Evolutionary conservation across 2,888 invertebrate species (phyloP).

Genomic region (Ormyrus thymus): DNA sequence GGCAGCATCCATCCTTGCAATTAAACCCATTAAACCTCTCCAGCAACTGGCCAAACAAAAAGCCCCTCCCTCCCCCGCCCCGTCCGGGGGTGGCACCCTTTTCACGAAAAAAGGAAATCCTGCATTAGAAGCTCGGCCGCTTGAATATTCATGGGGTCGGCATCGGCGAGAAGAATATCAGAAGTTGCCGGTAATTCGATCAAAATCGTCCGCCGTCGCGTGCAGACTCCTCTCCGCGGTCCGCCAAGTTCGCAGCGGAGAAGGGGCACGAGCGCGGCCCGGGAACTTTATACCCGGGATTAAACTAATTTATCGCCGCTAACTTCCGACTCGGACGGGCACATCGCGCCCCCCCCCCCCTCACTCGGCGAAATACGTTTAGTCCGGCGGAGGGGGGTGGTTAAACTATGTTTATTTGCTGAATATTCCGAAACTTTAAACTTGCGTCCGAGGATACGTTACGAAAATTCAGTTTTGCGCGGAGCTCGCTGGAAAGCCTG

Average conservation of each 20-base stretch:
- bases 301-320: conserved; percentile 56
- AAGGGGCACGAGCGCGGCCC: neutral
- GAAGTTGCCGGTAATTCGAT: conserved; percentile 48
- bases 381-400: conserved; percentile 2
- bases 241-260: neutral
- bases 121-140: neutral
- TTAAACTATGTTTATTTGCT: conserved; percentile 54
- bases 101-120: no score
- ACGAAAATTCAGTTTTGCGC: conserved; percentile 43
- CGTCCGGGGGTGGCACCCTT: no score
- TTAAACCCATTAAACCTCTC: no score
- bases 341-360: neutral
- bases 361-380: conserved; percentile 46
- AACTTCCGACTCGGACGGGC: conserved; percentile 51
- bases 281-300: conserved; percentile 53
- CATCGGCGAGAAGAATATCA: conserved; percentile 31
- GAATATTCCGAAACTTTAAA: conserved; percentile 53
- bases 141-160: conserved; percentile 36
- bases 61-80: no score
- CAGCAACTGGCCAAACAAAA: no score
- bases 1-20: no score
- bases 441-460: conserved; percentile 21
- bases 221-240: neutral
- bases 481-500: neutral
- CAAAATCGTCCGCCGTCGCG: conserved; percentile 42